Evolutionary conservation across 2,888 invertebrate species (phyloP).

Genomic region (Parascotia fuliginaria): DNA sequence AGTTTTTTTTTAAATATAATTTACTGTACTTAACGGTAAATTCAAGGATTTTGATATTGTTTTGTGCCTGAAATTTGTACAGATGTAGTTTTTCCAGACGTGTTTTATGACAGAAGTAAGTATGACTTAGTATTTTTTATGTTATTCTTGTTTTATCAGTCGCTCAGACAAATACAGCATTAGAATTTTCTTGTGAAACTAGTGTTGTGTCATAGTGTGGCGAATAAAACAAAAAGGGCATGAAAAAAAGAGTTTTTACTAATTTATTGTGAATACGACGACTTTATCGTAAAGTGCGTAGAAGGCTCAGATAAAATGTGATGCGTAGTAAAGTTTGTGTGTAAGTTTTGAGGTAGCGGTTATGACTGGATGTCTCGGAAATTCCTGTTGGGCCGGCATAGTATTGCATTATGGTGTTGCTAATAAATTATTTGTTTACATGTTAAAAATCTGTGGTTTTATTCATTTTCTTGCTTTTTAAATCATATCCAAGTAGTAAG

Average conservation of each 20-base stretch:
- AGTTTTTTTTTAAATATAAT: not conserved
- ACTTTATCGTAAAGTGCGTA: constrained; percentile 4
- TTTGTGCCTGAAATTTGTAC: not conserved
- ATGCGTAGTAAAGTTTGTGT: constrained; percentile 1
- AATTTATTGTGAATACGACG: too few species aligned
- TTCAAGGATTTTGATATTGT: not conserved
- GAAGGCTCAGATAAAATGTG: not conserved
- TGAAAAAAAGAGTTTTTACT: too few species aligned
- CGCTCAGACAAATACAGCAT: too few species aligned
- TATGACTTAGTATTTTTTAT: not conserved
- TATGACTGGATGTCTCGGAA: constrained; percentile 41
- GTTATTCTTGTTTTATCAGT: too few species aligned
- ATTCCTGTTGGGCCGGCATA: constrained; percentile 32
- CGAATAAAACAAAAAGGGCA: too few species aligned
- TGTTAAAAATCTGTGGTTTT: constrained; percentile 9
- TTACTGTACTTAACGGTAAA: not conserved
- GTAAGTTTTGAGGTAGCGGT: constrained; percentile 21
- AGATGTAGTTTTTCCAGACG: too few species aligned
- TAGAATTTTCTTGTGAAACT: too few species aligned
- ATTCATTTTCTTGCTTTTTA: not conserved
- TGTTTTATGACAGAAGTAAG: too few species aligned
- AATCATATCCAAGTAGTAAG: not conserved
- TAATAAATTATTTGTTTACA: constrained; percentile 56
- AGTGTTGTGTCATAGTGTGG: too few species aligned
- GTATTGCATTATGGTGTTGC: constrained; percentile 33